Evolutionary conservation across 1,140 invertebrate genomes (phyloP).

Genomic region (Condylostylus longicornis): DNA sequence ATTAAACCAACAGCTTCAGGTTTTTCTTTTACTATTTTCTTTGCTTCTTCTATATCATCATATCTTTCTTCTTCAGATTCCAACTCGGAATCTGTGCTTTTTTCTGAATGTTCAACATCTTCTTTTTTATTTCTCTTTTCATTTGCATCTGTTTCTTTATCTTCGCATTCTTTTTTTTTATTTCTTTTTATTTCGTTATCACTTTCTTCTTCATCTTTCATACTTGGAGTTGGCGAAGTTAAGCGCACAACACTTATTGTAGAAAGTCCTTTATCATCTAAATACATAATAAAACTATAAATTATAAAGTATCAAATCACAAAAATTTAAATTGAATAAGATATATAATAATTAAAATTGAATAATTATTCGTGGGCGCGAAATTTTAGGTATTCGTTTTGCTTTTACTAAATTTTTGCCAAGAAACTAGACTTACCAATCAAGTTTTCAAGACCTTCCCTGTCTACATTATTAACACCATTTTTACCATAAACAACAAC

Average conservation of each 20-base stretch:
- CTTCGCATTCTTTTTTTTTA: too few relatives aligned
- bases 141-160: conserved; percentile 9
- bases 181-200: conserved; percentile 17
- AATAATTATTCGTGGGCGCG: conserved; percentile 14
- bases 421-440: conserved; percentile 39
- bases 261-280: conserved; percentile 26
- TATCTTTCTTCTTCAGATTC: conserved; percentile 2
- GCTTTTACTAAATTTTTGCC: neutral
- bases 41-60: neutral
- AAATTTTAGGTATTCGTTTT: conserved; percentile 3
- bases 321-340: conserved; percentile 32
- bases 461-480: conserved; percentile 53
- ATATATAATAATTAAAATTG: conserved; percentile 15
- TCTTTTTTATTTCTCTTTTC: conserved; percentile 12
- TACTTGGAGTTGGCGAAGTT: conserved; percentile 29
- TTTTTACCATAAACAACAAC: conserved; percentile 60
- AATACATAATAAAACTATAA: conserved; percentile 1
- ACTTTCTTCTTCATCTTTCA: conserved; percentile 27
- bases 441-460: conserved; percentile 49
- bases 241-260: conserved; percentile 28
- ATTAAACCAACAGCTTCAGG: conserved; percentile 24
- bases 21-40: conserved; percentile 15
- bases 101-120: conserved; percentile 13
- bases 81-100: conserved; percentile 8
- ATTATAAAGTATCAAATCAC: neutral